Base-by-base conservation (phyloP, 2,113 vertebrate species). In the Garra rufa region DNA sequence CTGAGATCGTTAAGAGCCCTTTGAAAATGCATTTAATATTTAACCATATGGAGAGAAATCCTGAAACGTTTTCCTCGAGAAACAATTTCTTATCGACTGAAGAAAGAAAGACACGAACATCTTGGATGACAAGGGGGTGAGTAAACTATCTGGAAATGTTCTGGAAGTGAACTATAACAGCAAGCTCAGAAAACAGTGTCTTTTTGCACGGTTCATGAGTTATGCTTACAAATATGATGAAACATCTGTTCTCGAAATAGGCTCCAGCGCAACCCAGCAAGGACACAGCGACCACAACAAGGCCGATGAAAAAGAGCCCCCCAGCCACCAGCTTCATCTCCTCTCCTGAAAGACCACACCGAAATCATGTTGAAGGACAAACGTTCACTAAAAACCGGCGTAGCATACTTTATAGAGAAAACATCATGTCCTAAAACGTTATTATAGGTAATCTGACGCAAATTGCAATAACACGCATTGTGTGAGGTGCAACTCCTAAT, bases 271-370 rank as follows among this genome's bases (percentile, higher is more conserved):
- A 89, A 19, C 89, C 90, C 80, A 88, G 46, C 19, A 85, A 6
- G 30, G 86, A 89, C 44, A 91, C 85, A 0, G 11, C 34, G 10
- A 88, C 26, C 50, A 89, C 89, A 21, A 88, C 76, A 52, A 91
- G 83, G 10, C 90, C 89, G 1, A 89, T 84, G 30, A 90, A 8
- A 41, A 89, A 88, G 24, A 91, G 85, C 1, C 86, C 85, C n/a
- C 81, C 85, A 44, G 90, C 88, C 17, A 89, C 83, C 19, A 84
- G 41, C 55, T 77, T 88, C 38, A 91, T 21, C 0, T 85, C 85
- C 19, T 43, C 30, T 34, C 71, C 89, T 90, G 55, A 38, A 24
- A 67, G 44, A 79, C 13, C 70, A 76, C 75, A 4, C 30, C 30
- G 19, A 38, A 19, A 24, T 76, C 75, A 76, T 1, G 34, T 30